A percentile compares a stretch with the other conserved stretches of the same genome.
Conservation (phyloP, 2,888 invertebrate species). For the Pollenia amentaria region DNA sequence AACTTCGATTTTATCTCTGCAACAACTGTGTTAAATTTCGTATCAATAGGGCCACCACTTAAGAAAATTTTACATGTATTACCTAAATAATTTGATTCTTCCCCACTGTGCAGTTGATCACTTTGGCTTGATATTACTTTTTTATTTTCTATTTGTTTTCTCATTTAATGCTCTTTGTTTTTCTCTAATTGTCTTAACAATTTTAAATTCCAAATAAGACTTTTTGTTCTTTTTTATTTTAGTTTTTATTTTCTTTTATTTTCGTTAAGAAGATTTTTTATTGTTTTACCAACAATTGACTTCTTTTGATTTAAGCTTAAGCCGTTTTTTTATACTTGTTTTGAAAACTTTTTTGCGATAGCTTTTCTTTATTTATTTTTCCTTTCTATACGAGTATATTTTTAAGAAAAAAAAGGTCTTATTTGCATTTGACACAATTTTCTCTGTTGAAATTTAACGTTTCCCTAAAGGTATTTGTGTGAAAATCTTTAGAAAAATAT, state of each 20-base stretch:
- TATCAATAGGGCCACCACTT: no score
- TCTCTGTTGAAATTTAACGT: background rate
- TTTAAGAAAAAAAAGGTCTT: constrained; percentile 42
- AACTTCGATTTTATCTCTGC: no score
- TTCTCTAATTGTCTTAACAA: constrained; percentile 39
- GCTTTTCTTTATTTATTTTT: constrained; percentile 25
- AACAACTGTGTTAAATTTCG: no score
- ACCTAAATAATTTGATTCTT: constrained; percentile 12
- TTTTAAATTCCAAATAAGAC: constrained; percentile 17
- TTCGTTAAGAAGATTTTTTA: constrained; percentile 39
- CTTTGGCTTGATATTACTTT: background rate
- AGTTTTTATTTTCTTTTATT: constrained; percentile 5
- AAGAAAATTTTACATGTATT: no score
- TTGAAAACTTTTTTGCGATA: background rate
- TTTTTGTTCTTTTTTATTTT: background rate
- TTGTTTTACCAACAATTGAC: constrained; percentile 63
- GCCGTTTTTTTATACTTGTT: constrained; percentile 46
- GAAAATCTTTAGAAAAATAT: constrained; percentile 5
- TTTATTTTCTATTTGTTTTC: background rate
- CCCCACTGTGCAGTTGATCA: background rate
- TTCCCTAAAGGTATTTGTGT: constrained; percentile 58
- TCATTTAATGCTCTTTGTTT: background rate
- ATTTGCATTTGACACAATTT: constrained; percentile 67
- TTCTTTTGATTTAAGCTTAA: constrained; percentile 56
- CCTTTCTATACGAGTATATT: constrained; percentile 1